phyloP scores from a whole-genome alignment of 2,113 vertebrate species.

The Gavialis gangeticus region DNA sequence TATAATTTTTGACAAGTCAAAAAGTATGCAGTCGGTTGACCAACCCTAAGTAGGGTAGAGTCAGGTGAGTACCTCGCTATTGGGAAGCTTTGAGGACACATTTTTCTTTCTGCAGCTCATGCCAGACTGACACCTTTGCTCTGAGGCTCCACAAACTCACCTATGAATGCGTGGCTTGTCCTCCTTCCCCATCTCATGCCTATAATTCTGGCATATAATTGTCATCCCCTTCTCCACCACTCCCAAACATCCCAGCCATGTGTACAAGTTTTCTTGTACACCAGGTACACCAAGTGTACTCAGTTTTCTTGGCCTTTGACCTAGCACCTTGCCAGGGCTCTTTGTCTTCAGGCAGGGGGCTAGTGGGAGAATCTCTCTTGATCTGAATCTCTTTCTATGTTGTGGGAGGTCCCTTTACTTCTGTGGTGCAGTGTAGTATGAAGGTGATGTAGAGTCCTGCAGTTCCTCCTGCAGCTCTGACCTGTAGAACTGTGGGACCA shows the following conservation, averaged over 20 bases:
- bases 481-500: slow-evolving; percentile 88
- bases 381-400: not conserved
- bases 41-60: not conserved
- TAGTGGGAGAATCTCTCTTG: not conserved
- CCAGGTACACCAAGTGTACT: not conserved
- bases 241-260: too few species aligned
- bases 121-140: not conserved
- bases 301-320: not conserved
- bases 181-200: not conserved
- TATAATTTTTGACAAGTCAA: too few species aligned
- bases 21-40: too few species aligned
- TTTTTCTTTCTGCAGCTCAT: not conserved
- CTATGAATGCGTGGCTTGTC: not conserved
- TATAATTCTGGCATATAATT: not conserved
- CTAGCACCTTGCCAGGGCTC: not conserved
- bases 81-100: not conserved
- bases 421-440: slow-evolving; percentile 24
- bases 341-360: not conserved
- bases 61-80: not conserved
- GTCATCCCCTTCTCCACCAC: not conserved
- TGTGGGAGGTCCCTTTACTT: slow-evolving; percentile 37
- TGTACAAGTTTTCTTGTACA: too few species aligned
- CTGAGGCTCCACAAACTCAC: not conserved
- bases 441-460: slow-evolving; percentile 50
- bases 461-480: slow-evolving; percentile 76